These are phyloP conservation scores for Nasonia oneida DNA, from an alignment of 2,888 invertebrate species.

Conservation along the genomic window DNA sequence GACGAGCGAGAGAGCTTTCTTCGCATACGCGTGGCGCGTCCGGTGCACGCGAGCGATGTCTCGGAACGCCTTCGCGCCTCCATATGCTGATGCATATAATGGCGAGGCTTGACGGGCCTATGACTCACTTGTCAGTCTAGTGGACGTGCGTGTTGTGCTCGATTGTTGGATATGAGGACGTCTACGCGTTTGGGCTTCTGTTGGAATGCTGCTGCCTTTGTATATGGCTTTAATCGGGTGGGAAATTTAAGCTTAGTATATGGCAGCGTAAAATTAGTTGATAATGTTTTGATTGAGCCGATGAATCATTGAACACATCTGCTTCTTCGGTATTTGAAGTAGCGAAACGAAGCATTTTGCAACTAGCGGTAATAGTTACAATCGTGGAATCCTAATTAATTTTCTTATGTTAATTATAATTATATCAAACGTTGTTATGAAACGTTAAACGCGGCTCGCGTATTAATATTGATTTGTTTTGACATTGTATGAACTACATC, in stretches of 20 bases:
- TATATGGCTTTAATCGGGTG: not conserved
- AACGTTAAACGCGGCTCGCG: not conserved
- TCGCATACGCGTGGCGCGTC: not conserved
- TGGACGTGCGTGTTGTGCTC: not conserved
- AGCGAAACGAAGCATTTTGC: slow-evolving; percentile 21
- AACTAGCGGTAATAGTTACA: not conserved
- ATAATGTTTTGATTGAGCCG: not conserved
- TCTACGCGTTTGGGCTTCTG: not conserved
- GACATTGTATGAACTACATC: not conserved
- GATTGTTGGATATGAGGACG: not conserved
- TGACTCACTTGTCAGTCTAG: not conserved
- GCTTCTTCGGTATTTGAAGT: not conserved
- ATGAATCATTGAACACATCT: slow-evolving; percentile 22
- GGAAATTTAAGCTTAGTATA: not conserved
- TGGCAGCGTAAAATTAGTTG: not conserved
- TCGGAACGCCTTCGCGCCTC: slow-evolving; percentile 27
- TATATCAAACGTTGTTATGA: slow-evolving; percentile 28
- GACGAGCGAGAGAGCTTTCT: slow-evolving; percentile 1
- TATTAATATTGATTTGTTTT: slow-evolving; percentile 15
- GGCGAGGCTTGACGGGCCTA: not conserved
- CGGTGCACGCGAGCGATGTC: not conserved
- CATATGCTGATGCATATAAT: not conserved
- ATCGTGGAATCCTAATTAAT: slow-evolving; percentile 40
- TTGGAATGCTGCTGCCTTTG: not conserved
- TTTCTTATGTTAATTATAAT: slow-evolving; percentile 28